phyloP scores from a whole-genome alignment of 2,113 vertebrate species.

The Gracilinanus agilis region DNA sequence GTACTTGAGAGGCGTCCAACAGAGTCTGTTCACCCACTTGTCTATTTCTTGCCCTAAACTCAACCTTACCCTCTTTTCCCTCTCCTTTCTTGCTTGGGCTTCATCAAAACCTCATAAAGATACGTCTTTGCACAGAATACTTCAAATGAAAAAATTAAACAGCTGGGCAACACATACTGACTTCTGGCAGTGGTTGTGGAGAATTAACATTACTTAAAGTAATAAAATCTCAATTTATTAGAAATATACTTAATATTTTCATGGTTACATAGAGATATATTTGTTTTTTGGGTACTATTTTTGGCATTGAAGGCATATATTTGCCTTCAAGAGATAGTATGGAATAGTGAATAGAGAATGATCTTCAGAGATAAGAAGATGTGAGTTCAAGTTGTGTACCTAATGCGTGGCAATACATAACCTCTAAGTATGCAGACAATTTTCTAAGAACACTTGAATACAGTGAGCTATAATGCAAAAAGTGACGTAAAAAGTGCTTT shows the following conservation, averaged over 20 bases:
- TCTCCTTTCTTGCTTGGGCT: slow-evolving; percentile 29
- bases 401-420: neutral
- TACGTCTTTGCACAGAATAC: slow-evolving; percentile 12
- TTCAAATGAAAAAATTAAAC: slow-evolving; percentile 9
- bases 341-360: neutral
- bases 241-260: neutral
- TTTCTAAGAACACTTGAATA: no score
- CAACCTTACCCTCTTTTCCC: slow-evolving; percentile 1
- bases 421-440: neutral
- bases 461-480: no score
- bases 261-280: neutral
- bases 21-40: neutral
- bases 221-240: slow-evolving; percentile 13
- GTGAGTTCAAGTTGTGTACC: neutral
- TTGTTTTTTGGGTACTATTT: neutral
- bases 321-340: neutral
- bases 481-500: neutral
- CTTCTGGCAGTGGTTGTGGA: neutral
- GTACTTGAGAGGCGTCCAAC: neutral
- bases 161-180: neutral
- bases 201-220: slow-evolving; percentile 26
- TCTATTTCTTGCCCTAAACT: neutral
- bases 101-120: slow-evolving; percentile 8
- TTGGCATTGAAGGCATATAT: neutral
- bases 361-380: neutral